A percentile compares a stretch with the other conserved stretches of the same genome.
Evolutionary conservation across 2,113 vertebrate species (phyloP).

Genomic region (Misgurnus anguillicaudatus): DNA sequence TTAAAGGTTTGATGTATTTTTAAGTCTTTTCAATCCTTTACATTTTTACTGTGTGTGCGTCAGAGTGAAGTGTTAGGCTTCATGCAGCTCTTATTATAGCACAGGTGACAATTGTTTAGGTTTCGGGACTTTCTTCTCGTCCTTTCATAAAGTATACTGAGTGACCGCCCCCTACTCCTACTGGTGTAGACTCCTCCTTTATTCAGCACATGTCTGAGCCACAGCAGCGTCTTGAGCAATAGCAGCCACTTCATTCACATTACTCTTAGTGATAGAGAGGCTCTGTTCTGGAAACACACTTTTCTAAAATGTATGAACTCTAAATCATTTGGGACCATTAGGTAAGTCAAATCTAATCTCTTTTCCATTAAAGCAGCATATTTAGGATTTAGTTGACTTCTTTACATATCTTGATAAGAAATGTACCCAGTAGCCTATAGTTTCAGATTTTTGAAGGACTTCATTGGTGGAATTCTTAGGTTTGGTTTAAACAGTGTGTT

Average conservation of each 20-base stretch:
- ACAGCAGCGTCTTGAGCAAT: neutral
- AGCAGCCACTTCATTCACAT: neutral
- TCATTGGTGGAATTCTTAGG: too few relatives aligned
- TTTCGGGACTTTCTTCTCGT: neutral
- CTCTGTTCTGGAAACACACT: neutral
- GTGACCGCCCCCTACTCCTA: neutral
- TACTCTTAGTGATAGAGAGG: neutral
- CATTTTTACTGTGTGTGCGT: neutral
- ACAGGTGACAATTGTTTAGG: neutral
- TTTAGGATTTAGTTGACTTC: neutral
- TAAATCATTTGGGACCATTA: neutral
- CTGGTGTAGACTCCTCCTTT: constrained; percentile 3
- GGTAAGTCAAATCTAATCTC: constrained; percentile 27
- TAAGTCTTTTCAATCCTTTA: neutral
- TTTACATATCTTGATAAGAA: neutral
- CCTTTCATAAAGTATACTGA: neutral
- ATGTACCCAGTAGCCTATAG: too few relatives aligned
- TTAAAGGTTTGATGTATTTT: too few relatives aligned
- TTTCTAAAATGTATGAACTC: neutral
- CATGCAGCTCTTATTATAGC: constrained; percentile 1
- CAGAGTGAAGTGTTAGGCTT: constrained; percentile 4
- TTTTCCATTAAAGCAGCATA: neutral
- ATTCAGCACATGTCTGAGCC: neutral
- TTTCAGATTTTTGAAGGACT: too few relatives aligned
- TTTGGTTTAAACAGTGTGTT: too few relatives aligned